These are phyloP conservation scores for Exephanes ischioxanthus DNA, from an alignment of 2,888 invertebrate species.

Conservation along the genomic window DNA sequence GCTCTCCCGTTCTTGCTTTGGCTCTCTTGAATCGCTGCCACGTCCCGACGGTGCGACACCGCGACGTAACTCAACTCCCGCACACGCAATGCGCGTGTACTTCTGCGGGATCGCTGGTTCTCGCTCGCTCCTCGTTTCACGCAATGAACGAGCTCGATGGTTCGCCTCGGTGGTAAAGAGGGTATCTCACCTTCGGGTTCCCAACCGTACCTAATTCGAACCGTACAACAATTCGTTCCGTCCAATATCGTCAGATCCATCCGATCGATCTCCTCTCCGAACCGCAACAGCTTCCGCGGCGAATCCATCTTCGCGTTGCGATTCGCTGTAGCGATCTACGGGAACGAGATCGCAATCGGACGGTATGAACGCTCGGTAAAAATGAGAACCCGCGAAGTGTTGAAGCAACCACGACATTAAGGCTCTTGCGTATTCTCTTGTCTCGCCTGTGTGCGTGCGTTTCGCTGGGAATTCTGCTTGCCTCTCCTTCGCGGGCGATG, in stretches of 20 bases:
- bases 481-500: constrained; percentile 40
- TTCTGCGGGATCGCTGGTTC: background rate
- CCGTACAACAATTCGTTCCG: constrained; percentile 17
- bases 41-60: constrained; percentile 30
- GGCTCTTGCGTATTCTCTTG: constrained; percentile 42
- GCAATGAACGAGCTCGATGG: constrained; percentile 63
- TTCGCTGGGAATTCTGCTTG: background rate
- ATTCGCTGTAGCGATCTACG: constrained; percentile 12
- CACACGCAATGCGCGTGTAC: constrained; percentile 58
- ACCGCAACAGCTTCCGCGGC: background rate
- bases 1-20: constrained; percentile 25
- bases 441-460: constrained; percentile 1
- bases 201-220: constrained; percentile 49
- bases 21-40: background rate
- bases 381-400: constrained; percentile 64
- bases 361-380: constrained; percentile 6
- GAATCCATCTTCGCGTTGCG: background rate
- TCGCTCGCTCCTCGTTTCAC: constrained; percentile 55
- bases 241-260: constrained; percentile 6
- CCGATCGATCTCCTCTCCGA: constrained; percentile 5
- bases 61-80: constrained; percentile 69
- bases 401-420: constrained; percentile 52
- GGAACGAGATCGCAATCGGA: constrained; percentile 2
- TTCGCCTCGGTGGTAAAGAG: constrained; percentile 30
- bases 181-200: constrained; percentile 53